Percentiles rank a stretch among this genome's conserved stretches.
These are phyloP conservation scores for Pseudorasbora parva DNA, from an alignment of 2,113 vertebrate genomes.

Conservation along the genomic window DNA sequence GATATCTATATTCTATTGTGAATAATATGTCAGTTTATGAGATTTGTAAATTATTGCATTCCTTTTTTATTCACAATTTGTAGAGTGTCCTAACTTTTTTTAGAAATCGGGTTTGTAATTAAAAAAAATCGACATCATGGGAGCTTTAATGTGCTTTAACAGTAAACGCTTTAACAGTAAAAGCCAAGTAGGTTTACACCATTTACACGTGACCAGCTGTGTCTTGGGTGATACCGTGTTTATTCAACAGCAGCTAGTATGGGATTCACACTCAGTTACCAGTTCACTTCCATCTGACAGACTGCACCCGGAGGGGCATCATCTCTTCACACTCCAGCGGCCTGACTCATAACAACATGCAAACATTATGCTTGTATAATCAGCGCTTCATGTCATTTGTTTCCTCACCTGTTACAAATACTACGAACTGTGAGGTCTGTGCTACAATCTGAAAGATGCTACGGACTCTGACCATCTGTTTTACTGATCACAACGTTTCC, in stretches of 20 bases:
- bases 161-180: no score
- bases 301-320: constrained; percentile 63
- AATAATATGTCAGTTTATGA: no score
- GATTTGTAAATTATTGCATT: no score
- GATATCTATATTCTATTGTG: no score
- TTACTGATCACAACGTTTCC: constrained; percentile 6
- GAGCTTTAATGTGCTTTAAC: no score
- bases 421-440: constrained; percentile 21
- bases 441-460: constrained; percentile 19
- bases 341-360: constrained; percentile 61
- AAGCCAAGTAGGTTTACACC: neutral
- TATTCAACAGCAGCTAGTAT: constrained; percentile 58
- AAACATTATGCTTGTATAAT: constrained; percentile 59
- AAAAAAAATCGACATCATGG: no score
- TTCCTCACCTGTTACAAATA: constrained; percentile 63
- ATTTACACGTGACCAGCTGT: neutral
- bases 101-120: no score
- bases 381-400: constrained; percentile 58
- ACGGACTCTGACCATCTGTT: constrained; percentile 31
- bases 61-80: no score
- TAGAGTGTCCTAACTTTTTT: no score
- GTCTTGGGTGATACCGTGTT: constrained; percentile 30
- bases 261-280: constrained; percentile 59
- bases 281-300: constrained; percentile 58
- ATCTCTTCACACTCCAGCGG: constrained; percentile 59